Percentiles rank a stretch among this genome's conserved stretches.
Evolutionary conservation across 2,113 vertebrate species (phyloP).

Genomic region (Ceratotherium simum): DNA sequence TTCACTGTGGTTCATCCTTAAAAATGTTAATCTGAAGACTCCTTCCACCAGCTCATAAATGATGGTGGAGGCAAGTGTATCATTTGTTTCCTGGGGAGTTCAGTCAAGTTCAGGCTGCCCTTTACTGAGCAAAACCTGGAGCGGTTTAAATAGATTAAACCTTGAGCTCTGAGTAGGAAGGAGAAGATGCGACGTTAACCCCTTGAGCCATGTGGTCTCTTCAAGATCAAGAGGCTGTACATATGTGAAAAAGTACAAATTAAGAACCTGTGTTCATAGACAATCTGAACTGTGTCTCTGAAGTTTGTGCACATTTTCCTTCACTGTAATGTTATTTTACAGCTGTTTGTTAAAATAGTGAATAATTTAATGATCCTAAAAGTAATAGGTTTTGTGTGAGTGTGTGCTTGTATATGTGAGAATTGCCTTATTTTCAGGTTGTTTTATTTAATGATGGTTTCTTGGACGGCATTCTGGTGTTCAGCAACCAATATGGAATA

Average conservation of each 20-base stretch:
- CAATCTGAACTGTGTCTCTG: constrained; percentile 67
- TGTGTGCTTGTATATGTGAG: constrained; percentile 50
- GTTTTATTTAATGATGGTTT: constrained; percentile 78
- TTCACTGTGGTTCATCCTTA: constrained; percentile 26
- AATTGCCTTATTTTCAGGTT: constrained; percentile 50
- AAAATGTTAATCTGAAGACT: neutral
- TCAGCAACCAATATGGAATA: constrained; percentile 48
- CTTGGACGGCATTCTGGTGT: constrained; percentile 59
- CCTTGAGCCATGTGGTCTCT: constrained; percentile 59
- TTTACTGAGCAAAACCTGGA: neutral
- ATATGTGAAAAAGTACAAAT: constrained; percentile 63
- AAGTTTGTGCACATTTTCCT: constrained; percentile 53
- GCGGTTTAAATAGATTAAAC: neutral
- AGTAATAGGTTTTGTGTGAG: constrained; percentile 56
- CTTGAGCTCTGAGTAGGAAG: constrained; percentile 23
- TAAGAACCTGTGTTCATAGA: constrained; percentile 66
- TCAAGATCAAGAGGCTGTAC: constrained; percentile 32
- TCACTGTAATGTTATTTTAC: constrained; percentile 65
- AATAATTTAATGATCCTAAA: constrained; percentile 74
- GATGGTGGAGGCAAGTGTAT: neutral
- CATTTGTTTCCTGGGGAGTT: constrained; percentile 31
- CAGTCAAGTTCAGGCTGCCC: neutral
- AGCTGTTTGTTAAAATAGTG: constrained; percentile 67
- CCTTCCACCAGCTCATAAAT: neutral
- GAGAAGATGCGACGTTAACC: neutral